phyloP scores from a whole-genome alignment of 2,113 vertebrate species.

The Heterotilapia buettikoferi region DNA sequence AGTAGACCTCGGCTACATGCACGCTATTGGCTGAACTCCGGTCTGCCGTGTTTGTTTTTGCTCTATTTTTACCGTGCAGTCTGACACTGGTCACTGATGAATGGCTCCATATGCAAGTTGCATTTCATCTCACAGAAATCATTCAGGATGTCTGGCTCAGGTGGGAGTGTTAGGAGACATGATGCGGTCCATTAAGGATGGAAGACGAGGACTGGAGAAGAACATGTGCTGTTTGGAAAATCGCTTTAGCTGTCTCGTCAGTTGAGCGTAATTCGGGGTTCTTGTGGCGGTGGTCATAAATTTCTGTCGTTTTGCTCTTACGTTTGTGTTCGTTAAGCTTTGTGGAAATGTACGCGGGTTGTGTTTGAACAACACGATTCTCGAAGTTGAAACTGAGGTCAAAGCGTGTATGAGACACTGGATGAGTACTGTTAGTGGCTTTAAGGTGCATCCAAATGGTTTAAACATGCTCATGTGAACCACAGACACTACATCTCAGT shows the following conservation, averaged over 20 bases:
- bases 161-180: not conserved
- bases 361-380: not conserved
- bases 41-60: slow-evolving; percentile 56
- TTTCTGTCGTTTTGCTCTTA: not conserved
- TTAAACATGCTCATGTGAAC: not conserved
- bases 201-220: not conserved
- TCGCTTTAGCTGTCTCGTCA: not conserved
- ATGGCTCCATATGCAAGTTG: slow-evolving; percentile 55
- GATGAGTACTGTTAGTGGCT: not conserved
- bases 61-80: slow-evolving; percentile 61
- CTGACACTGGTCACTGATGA: slow-evolving; percentile 53
- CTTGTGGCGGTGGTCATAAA: not conserved
- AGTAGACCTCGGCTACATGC: slow-evolving; percentile 22
- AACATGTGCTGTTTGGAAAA: not conserved
- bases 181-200: not conserved
- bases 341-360: not conserved
- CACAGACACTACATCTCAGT: not conserved
- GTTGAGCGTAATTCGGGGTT: not conserved
- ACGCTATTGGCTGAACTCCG: slow-evolving; percentile 1
- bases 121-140: slow-evolving; percentile 40
- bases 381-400: not conserved
- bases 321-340: not conserved
- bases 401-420: not conserved
- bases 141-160: not conserved
- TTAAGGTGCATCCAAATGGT: not conserved